These are phyloP conservation scores for Channa maculata DNA, from an alignment of 2,113 vertebrate species.

Conservation along the genomic window DNA sequence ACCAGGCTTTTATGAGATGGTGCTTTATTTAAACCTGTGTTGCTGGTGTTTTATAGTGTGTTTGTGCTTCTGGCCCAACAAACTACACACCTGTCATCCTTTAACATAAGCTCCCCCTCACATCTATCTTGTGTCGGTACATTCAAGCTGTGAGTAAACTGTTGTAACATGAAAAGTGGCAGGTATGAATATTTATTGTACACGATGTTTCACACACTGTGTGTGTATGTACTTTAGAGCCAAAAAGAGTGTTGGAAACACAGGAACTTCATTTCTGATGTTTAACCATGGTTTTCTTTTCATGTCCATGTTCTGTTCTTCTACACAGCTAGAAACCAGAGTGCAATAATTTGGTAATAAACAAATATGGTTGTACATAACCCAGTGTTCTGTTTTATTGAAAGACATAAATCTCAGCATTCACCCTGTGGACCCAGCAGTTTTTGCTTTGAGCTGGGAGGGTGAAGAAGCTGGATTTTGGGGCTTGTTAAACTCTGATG, in stretches of 20 bases:
- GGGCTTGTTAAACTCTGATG: too few species aligned
- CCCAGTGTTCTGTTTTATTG: neutral
- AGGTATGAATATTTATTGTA: constrained; percentile 62
- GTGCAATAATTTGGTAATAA: constrained; percentile 69
- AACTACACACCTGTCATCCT: constrained; percentile 1
- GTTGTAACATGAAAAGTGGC: constrained; percentile 36
- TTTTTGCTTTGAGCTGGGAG: too few species aligned
- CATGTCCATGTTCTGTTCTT: constrained; percentile 48
- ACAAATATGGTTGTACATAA: constrained; percentile 29
- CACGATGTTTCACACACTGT: constrained; percentile 67
- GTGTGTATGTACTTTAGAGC: constrained; percentile 49
- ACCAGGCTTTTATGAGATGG: constrained; percentile 40
- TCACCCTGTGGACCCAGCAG: too few species aligned
- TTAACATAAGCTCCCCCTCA: constrained; percentile 12
- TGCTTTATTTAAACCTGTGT: constrained; percentile 48
- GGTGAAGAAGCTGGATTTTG: too few species aligned
- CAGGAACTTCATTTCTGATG: constrained; percentile 34
- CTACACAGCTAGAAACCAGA: constrained; percentile 49
- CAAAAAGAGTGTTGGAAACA: constrained; percentile 21
- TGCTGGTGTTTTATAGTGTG: constrained; percentile 27
- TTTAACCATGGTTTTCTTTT: constrained; percentile 18
- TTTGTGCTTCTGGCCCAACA: constrained; percentile 26
- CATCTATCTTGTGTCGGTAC: constrained; percentile 21
- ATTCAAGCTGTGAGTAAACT: constrained; percentile 33
- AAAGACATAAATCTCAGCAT: too few species aligned